Conservation (phyloP, 2,888 invertebrate genomes). For the Archips xylosteana region DNA sequence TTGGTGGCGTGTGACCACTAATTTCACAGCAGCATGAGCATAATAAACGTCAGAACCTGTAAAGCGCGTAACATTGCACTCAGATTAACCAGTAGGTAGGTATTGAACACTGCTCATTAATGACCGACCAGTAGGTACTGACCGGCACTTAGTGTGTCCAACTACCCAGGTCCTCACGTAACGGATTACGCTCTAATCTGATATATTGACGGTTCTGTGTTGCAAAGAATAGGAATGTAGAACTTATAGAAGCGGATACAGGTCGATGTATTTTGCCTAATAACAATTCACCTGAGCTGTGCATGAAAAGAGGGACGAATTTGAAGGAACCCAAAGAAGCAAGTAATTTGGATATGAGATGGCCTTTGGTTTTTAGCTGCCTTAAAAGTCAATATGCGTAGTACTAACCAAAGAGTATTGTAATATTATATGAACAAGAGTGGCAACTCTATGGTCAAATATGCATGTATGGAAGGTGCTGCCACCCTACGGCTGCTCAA, state of each 20-base stretch:
- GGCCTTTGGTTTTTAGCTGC: no score
- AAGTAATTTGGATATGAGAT: no score
- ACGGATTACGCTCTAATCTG: slow-evolving; percentile 38
- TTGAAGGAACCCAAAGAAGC: no score
- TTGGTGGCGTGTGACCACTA: slow-evolving; percentile 14
- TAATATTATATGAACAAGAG: no score
- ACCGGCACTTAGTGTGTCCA: slow-evolving; percentile 26
- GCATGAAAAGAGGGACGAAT: no score
- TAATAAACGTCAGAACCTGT: slow-evolving; percentile 26
- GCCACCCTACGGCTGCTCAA: no score
- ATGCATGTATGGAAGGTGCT: no score
- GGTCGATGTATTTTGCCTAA: not conserved
- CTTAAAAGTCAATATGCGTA: no score
- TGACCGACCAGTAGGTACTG: not conserved
- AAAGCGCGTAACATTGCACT: slow-evolving; percentile 6
- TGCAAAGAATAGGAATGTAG: slow-evolving; percentile 15
- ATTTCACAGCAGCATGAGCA: slow-evolving; percentile 26
- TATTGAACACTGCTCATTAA: not conserved
- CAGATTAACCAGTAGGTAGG: not conserved
- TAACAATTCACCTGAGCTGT: not conserved
- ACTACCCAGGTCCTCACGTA: slow-evolving; percentile 34
- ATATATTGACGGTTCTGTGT: slow-evolving; percentile 33
- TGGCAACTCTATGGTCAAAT: no score
- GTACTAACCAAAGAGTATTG: no score
- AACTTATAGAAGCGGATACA: not conserved